Evolutionary conservation across 2,888 invertebrate species (phyloP).

Genomic region (Drosophila basisetae): DNA sequence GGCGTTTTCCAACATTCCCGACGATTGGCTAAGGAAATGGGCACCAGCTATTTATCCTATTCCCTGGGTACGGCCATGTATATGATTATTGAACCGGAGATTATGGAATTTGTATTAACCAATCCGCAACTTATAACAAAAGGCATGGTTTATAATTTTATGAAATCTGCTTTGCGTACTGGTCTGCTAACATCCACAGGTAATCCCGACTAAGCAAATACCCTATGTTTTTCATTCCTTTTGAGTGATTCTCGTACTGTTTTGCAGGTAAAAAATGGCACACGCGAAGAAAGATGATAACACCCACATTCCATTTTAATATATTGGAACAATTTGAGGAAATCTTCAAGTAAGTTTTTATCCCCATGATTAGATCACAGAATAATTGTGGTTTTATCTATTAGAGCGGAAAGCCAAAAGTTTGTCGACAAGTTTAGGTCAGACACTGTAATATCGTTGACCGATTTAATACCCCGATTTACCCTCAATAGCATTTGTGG

Average conservation of each 20-base stretch:
- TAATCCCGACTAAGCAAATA: neutral
- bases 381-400: neutral
- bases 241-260: neutral
- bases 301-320: conserved; percentile 78
- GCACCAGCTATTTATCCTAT: conserved; percentile 63
- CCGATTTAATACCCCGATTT: conserved; percentile 71
- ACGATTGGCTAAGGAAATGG: conserved; percentile 35
- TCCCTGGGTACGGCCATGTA: conserved; percentile 59
- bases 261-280: conserved; percentile 77
- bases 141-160: conserved; percentile 67
- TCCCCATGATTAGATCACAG: neutral
- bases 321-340: conserved; percentile 79
- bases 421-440: conserved; percentile 56
- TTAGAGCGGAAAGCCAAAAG: conserved; percentile 77
- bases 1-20: conserved; percentile 57
- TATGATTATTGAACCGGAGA: conserved; percentile 70
- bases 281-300: conserved; percentile 56
- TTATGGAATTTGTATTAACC: conserved; percentile 69
- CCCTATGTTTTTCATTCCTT: neutral
- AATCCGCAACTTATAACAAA: conserved; percentile 72
- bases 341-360: conserved; percentile 70
- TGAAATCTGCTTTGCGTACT: conserved; percentile 71
- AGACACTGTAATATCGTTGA: conserved; percentile 53
- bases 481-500: conserved; percentile 80
- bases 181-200: conserved; percentile 73